Evolutionary conservation across 2,888 invertebrate species (phyloP).

Genomic region (Trissolcus brochymenae): DNA sequence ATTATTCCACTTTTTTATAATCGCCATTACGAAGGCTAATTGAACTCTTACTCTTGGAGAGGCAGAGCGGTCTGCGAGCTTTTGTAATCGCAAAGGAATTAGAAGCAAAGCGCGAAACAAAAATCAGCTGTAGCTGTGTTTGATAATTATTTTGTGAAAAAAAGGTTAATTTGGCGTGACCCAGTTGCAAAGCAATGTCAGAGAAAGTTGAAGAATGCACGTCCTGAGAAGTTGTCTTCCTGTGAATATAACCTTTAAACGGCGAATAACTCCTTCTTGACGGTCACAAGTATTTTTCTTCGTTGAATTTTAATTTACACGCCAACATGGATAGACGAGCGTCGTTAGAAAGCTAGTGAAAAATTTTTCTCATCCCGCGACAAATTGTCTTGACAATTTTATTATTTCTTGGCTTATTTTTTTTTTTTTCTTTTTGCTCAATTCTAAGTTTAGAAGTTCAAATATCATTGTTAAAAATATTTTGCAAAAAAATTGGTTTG

Average conservation of each 20-base stretch:
- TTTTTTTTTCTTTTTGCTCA: too few species aligned
- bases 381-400: too few species aligned
- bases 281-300: slow-evolving; percentile 48
- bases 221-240: slow-evolving; percentile 49
- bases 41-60: background rate
- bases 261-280: slow-evolving; percentile 39
- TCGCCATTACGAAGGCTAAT: background rate
- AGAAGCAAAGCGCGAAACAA: background rate
- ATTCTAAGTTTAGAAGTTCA: too few species aligned
- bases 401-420: too few species aligned
- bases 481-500: too few species aligned
- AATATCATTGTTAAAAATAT: too few species aligned
- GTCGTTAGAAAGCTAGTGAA: too few species aligned
- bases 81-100: slow-evolving; percentile 7
- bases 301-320: slow-evolving; percentile 49
- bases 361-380: too few species aligned
- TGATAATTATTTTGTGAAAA: slow-evolving; percentile 19
- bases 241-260: slow-evolving; percentile 29
- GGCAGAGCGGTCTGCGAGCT: too few species aligned
- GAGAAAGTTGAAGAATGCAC: slow-evolving; percentile 49
- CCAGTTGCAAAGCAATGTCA: slow-evolving; percentile 32
- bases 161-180: slow-evolving; percentile 34
- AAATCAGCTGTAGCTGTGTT: slow-evolving; percentile 23
- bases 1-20: background rate
- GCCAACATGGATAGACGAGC: slow-evolving; percentile 15